Evolutionary conservation across 35 echinoderm and acorn worm species (phyloP).

Genomic region (Heliocidaris tuberculata): DNA sequence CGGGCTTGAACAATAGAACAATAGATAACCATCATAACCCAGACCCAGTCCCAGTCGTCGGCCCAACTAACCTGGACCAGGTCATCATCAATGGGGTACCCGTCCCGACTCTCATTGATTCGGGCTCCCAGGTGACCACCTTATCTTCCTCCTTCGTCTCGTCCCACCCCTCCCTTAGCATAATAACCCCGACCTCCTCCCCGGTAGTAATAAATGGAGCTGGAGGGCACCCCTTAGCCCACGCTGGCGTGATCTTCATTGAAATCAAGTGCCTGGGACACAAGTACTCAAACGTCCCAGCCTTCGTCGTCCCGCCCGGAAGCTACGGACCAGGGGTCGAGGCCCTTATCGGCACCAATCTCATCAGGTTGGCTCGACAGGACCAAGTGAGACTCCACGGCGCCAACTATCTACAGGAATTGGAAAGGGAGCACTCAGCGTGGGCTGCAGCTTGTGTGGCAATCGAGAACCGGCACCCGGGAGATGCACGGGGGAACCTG

Average conservation of each 20-base stretch:
- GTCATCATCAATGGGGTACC: not conserved
- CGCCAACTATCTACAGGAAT: not conserved
- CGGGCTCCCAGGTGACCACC: not conserved
- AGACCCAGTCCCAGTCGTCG: not conserved
- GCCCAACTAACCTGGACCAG: not conserved
- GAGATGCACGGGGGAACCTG: not conserved
- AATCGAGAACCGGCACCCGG: not conserved
- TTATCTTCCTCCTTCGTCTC: not conserved
- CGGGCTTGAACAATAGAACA: not conserved
- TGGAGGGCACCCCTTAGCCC: not conserved
- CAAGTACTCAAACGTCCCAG: not conserved
- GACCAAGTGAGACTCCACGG: not conserved
- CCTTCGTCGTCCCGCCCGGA: not conserved
- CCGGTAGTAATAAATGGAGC: not conserved
- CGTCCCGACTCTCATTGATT: not conserved
- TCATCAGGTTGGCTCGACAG: not conserved
- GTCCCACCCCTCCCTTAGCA: not conserved
- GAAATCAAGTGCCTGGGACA: not conserved
- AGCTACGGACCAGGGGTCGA: not conserved
- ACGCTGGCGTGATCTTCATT: not conserved
- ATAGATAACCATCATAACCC: not conserved
- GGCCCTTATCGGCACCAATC: not conserved
- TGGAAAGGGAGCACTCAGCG: not conserved
- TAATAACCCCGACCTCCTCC: not conserved
- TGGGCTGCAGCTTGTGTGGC: not conserved